Evolutionary conservation across 2,888 invertebrate species (phyloP), one percentile per base, ranked within the genome.

Genomic region (Polylopha cassiicola): DNA sequence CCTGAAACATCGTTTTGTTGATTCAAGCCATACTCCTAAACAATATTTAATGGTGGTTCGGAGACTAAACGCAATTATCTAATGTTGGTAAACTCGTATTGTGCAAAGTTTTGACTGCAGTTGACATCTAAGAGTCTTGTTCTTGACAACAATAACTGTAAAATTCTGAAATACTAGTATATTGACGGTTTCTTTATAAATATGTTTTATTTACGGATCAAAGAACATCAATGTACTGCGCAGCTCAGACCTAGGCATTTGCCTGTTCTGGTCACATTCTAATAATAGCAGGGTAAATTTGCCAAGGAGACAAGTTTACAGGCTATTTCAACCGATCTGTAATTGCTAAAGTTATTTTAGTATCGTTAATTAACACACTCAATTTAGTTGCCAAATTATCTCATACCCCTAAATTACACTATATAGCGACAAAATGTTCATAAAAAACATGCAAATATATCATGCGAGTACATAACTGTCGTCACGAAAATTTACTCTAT

Each of bases 31-130:
- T 54, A 48, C 47, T 50, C 36, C 45, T 53, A 48, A 41, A 47
- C 53, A 39, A 52, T 51, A 47, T 52, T 53, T 48, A 48, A 58
- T 47, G 52, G 46, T 50, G 49, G 56, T 55, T 32, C 23, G 49
- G 39, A 72, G 67, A 73, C 73, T 67, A 71, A 75, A 74, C 71
- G 73, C 48, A 41, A 52, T 47, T 34, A n/a, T 38, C 46, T 30
- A 15, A 11, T 23, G 23, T 22, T 23, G 10, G 13, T 30, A 24
- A 41, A 34, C 2, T 23, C 24, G 18, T 34, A 36, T 41, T 41
- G 41, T 36, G 24, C 8, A 23, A 28, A 29, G 33, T 39, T 28
- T 39, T 34, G 39, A 28, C 39, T 39, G 33, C 22, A 23, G n/a
- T n/a, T n/a, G n/a, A n/a, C n/a, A n/a, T n/a, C n/a, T n/a, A n/a